These are phyloP conservation scores for Centruroides vittatus DNA, from an alignment of 1,140 invertebrate species.

Conservation along the genomic window DNA sequence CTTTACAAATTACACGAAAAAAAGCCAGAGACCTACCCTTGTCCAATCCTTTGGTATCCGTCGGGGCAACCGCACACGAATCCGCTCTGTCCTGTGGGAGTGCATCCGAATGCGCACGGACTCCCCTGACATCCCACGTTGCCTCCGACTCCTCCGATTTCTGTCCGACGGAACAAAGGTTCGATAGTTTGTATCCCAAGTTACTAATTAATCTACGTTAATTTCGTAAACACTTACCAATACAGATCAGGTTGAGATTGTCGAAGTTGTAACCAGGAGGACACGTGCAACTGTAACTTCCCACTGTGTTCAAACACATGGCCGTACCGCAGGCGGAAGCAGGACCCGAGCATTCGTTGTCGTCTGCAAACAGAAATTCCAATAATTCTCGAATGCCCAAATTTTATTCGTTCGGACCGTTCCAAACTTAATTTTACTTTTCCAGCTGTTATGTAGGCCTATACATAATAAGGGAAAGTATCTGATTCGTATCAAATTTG, in stretches of 20 bases:
- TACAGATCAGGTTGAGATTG: conserved; percentile 42
- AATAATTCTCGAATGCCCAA: conserved; percentile 10
- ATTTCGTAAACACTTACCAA: conserved; percentile 11
- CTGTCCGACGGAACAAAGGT: conserved; percentile 3
- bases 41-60: conserved; percentile 59
- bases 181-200: not conserved
- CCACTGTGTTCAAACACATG: conserved; percentile 60
- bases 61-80: conserved; percentile 63
- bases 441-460: not conserved
- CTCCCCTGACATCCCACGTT: conserved; percentile 40
- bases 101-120: conserved; percentile 62
- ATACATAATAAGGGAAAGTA: not conserved
- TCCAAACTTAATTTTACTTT: conserved; percentile 19
- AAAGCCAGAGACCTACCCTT: conserved; percentile 25
- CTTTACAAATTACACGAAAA: not conserved
- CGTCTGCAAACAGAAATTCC: conserved; percentile 2
- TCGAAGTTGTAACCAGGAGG: conserved; percentile 37
- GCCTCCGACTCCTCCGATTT: conserved; percentile 42
- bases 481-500: not conserved
- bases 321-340: conserved; percentile 57
- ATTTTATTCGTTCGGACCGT: conserved; percentile 43
- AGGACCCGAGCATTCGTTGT: conserved; percentile 69
- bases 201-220: too few species aligned
- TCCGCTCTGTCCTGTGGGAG: conserved; percentile 39
- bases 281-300: conserved; percentile 41